phyloP scores from a whole-genome alignment of 2,797 vertebrate species.

The Gila robusta region DNA sequence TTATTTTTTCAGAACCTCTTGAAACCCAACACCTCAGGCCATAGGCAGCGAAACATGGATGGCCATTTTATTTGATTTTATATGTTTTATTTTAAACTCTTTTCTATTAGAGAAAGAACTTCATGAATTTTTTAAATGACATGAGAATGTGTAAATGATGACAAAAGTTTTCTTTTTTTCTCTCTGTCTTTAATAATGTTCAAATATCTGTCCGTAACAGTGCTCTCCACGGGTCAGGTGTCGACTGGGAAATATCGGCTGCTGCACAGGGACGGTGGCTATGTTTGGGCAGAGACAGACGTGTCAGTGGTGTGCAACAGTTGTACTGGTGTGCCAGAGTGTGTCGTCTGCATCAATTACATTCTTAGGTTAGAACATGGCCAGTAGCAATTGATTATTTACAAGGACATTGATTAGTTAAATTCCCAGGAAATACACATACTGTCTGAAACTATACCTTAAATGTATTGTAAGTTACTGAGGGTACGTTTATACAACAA shows the following conservation, averaged over 20 bases:
- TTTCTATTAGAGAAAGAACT: not conserved
- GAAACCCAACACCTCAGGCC: not conserved
- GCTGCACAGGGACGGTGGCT: constrained; percentile 66
- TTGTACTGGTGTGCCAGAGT: constrained; percentile 61
- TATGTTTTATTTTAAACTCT: not conserved
- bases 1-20: not conserved
- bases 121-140: not conserved
- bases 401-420: not conserved
- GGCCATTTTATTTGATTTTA: not conserved
- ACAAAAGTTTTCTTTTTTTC: not conserved
- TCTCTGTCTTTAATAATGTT: constrained; percentile 20
- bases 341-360: constrained; percentile 69
- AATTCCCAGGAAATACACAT: not conserved
- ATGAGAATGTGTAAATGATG: not conserved
- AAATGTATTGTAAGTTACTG: not conserved
- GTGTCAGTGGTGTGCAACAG: constrained; percentile 63
- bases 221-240: constrained; percentile 68
- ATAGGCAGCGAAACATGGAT: not conserved
- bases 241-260: constrained; percentile 68
- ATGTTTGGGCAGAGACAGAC: constrained; percentile 70
- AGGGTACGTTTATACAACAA: not conserved
- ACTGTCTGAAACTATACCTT: not conserved
- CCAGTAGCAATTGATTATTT: not conserved
- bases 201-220: constrained; percentile 50
- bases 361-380: constrained; percentile 66